Percentiles rank a stretch among this genome's conserved stretches.
These are phyloP conservation scores for Dasysyrphus albostriatus DNA, from an alignment of 2,888 invertebrate species.

Conservation along the genomic window DNA sequence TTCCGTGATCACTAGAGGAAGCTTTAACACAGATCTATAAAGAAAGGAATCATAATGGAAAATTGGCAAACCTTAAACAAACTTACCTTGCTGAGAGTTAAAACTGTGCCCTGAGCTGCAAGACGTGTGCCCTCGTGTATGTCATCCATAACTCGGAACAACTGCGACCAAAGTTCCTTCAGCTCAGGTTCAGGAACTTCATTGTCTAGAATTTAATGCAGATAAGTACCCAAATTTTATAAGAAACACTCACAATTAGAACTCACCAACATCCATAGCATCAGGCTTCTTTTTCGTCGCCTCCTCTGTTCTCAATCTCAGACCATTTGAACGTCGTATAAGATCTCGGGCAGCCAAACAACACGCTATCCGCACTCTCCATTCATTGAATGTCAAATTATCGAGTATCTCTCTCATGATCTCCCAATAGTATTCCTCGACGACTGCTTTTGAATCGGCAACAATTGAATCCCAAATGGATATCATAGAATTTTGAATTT, in stretches of 20 bases:
- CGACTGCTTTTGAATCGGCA: slow-evolving; percentile 92
- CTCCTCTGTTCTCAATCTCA: slow-evolving; percentile 81
- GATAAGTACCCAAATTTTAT: neutral
- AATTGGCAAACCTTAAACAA: neutral
- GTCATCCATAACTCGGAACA: slow-evolving; percentile 97
- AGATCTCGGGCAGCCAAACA: slow-evolving; percentile 95
- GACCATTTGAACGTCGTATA: slow-evolving; percentile 86
- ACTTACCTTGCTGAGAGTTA: slow-evolving; percentile 89
- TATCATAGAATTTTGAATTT: slow-evolving; percentile 96
- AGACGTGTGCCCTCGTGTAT: slow-evolving; percentile 94
- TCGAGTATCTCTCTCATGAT: slow-evolving; percentile 89
- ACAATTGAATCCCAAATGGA: slow-evolving; percentile 97
- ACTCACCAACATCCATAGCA: slow-evolving; percentile 79
- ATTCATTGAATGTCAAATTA: slow-evolving; percentile 93
- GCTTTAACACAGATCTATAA: slow-evolving; percentile 89
- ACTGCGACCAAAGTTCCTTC: slow-evolving; percentile 87
- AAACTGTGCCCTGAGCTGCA: slow-evolving; percentile 89
- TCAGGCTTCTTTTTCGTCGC: slow-evolving; percentile 44
- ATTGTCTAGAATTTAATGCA: slow-evolving; percentile 72
- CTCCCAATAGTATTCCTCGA: slow-evolving; percentile 85
- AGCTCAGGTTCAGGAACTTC: slow-evolving; percentile 83
- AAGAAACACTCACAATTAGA: neutral
- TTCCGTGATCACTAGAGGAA: slow-evolving; percentile 88
- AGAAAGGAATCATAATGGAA: slow-evolving; percentile 41
- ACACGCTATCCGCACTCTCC: slow-evolving; percentile 95